Evolutionary conservation across 1,140 invertebrate species (phyloP), one percentile per base, ranked within the genome.

Genomic region (Microplitis demolitor): DNA sequence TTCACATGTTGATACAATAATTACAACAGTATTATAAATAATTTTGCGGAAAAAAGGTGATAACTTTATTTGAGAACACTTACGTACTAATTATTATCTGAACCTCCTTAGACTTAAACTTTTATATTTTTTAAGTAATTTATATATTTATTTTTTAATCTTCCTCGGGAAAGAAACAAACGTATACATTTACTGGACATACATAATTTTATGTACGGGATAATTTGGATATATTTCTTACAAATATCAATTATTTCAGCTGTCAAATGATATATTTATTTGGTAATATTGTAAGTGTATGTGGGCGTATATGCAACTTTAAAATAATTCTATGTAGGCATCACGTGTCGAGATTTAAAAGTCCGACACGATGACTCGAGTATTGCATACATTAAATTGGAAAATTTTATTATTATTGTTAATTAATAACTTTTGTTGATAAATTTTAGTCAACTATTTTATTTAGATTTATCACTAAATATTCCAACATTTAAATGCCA

Each of bases 41-140:
- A 14, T 60, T 64, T 24, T 24, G 62, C 45, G 51, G 62, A 54
- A 31, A 69, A 66, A 66, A 37, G 69, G 53, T 72, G 45, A 39
- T 39, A 39, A 39, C 11, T 11, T 51, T 51, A 58, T 45, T 33
- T 24, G 50, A 66, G 53, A 80, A 83, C 74, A 75, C 84, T 87
- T 87, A 87, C 73, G 24, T 77, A 58, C 85, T 87, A 87, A 86
- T 87, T 87, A 87, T 87, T 87, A 87, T 87, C 85, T 83, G 74
- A 69, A 84, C 84, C 80, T 78, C 78, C 78, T 83, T 81, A 84
- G 39, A 39, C 66, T 54, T 83, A 77, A 74, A 69, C 75, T 71
- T 56, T 71, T 61, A 39, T 14, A 66, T 75, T 61, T 75, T n/a
- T 56, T 37, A 11, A 45, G 3, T 45, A 45, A 8, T 45, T 45